Evolutionary conservation across 1,140 invertebrate species (phyloP).

Genomic region (Lordiphosa mommai): DNA sequence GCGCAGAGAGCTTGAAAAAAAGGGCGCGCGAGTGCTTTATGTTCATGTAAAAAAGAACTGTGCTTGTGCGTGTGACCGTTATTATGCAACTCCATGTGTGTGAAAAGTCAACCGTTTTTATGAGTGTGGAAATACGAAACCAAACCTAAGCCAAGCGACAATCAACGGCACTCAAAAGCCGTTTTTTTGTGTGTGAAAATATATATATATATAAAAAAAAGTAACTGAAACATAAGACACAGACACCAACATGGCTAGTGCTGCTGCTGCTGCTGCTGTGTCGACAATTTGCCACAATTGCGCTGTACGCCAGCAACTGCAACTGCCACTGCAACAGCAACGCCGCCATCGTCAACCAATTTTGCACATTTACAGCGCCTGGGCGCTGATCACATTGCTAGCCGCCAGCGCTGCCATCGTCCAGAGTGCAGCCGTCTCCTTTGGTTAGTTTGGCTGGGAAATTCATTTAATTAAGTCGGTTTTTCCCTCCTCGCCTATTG

Average conservation of each 20-base stretch:
- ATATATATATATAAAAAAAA: too few relatives aligned
- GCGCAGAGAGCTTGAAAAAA: conserved; percentile 46
- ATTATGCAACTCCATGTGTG: conserved; percentile 31
- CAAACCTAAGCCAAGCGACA: conserved; percentile 30
- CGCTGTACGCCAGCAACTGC: conserved; percentile 39
- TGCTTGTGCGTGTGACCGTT: conserved; percentile 5
- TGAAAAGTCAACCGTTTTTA: conserved; percentile 37
- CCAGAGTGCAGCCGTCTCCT: conserved; percentile 60
- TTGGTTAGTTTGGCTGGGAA: conserved; percentile 45
- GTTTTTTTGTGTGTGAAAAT: conserved; percentile 22
- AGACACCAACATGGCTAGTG: conserved; percentile 55
- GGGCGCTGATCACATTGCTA: conserved; percentile 45
- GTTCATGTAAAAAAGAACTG: conserved; percentile 1
- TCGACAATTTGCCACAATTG: conserved; percentile 50
- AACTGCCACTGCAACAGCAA: conserved; percentile 18
- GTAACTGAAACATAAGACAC: conserved; percentile 37
- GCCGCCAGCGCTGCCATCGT: conserved; percentile 55
- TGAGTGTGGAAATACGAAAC: conserved; percentile 32
- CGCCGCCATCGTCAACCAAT: conserved; percentile 26
- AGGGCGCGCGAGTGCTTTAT: conserved; percentile 50
- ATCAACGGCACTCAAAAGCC: conserved; percentile 50
- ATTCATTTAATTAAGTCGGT: background rate
- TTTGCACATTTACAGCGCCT: conserved; percentile 55
- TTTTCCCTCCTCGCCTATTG: conserved; percentile 11
- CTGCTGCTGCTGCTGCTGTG: conserved; percentile 9